Evolutionary conservation across 2,888 invertebrate genomes (phyloP).

Genomic region (Andrena flavipes): DNA sequence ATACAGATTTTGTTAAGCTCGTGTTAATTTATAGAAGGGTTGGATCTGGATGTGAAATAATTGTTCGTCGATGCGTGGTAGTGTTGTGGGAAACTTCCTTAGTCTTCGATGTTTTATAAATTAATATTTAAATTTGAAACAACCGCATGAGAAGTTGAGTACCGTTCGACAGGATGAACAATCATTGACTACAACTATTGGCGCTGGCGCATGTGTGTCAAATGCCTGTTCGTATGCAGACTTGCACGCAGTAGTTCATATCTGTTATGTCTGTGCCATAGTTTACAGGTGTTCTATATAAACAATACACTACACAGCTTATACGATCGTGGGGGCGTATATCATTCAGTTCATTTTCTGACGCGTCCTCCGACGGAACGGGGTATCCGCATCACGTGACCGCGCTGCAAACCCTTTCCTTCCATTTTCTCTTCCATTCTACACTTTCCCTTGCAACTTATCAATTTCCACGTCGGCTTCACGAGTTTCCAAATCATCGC

Average conservation of each 20-base stretch:
- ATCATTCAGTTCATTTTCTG: conserved; percentile 54
- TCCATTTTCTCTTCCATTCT: not conserved
- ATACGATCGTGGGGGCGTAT: conserved; percentile 8
- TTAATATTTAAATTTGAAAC: not conserved
- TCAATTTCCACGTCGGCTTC: not conserved
- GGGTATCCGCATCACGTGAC: conserved; percentile 8
- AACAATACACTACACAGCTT: conserved; percentile 57
- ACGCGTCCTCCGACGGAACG: conserved; percentile 38
- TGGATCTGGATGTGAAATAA: too few species aligned
- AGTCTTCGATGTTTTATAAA: too few species aligned
- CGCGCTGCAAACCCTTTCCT: not conserved
- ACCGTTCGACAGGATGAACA: conserved; percentile 25
- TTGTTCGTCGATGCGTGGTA: too few species aligned
- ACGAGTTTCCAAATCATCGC: not conserved
- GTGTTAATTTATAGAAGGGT: too few species aligned
- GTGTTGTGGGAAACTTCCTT: too few species aligned
- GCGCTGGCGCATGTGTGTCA: conserved; percentile 41
- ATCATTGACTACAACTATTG: conserved; percentile 21
- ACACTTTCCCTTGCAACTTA: not conserved
- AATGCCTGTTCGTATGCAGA: conserved; percentile 44
- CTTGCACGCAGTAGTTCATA: conserved; percentile 40
- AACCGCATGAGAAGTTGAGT: conserved; percentile 38
- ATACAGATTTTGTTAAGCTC: too few species aligned
- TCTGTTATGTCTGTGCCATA: conserved; percentile 62
- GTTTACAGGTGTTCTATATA: conserved; percentile 57